Evolutionary conservation across 2,888 invertebrate species (phyloP), one percentile per base, ranked within the genome.

Genomic region (Phragmatobia fuliginosa): DNA sequence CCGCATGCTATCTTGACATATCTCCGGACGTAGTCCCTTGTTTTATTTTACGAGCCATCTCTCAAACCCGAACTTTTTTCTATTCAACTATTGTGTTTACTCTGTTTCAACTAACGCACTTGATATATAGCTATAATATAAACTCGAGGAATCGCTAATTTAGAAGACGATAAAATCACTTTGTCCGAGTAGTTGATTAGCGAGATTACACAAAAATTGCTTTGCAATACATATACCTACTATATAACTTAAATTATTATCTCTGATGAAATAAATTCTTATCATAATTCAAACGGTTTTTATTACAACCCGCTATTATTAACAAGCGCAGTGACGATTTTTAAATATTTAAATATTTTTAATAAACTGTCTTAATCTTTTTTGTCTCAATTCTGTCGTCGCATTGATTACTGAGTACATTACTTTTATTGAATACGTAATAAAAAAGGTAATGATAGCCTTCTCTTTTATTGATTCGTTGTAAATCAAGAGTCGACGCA

Each of bases 31-130:
- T 88, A 85, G 89, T 90, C 91, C 93, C 94, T 92, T 93, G 92
- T 93, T 94, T 94, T 93, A 94, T 92, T 94, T 95, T 95, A 95
- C 90, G 94, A 94, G 91, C 93, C 90, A 92, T 92, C 91, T 93
- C 93, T 91, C 91, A 90, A 87, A 85, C 84, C 85, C 84, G 74
- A 76, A 73, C 80, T 90, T 92, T 90, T 93, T 92, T 92, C 84
- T 86, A 85, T 88, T 78, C 81, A 84, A 87, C 92, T 90, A 93
- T 94, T 94, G 90, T 92, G 83, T 90, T 90, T 89, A 89, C 85
- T 87, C 87, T 86, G 87, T 90, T 89, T 83, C 85, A 84, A 88
- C 87, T 88, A 85, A 85, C 83, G 87, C 87, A 88, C 89, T 92
- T 92, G 90, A 92, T 92, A 90, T 93, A 92, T 90, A 80, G 89